These are phyloP conservation scores for Pedionomus torquatus DNA, from an alignment of 2,113 vertebrate species.

Conservation along the genomic window DNA sequence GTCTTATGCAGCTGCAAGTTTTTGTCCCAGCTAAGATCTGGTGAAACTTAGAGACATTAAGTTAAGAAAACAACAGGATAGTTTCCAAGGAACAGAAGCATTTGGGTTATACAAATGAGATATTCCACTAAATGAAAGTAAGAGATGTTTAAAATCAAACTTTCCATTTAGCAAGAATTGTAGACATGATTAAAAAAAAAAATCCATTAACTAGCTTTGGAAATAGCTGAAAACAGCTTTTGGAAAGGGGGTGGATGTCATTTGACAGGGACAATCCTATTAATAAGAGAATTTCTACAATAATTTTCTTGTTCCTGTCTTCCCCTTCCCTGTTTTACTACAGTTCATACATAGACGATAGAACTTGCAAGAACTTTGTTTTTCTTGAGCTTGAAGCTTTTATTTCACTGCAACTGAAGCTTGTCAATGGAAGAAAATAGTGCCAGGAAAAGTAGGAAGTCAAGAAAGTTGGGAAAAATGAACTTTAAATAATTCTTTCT, in stretches of 20 bases:
- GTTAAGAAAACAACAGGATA: slow-evolving; percentile 31
- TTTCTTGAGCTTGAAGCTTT: neutral
- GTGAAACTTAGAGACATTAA: slow-evolving; percentile 22
- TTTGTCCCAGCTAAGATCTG: neutral
- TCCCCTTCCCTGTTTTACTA: neutral
- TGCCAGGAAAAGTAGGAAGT: neutral
- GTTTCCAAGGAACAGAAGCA: slow-evolving; percentile 52
- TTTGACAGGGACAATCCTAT: slow-evolving; percentile 7
- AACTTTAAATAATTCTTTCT: neutral
- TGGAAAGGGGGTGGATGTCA: neutral
- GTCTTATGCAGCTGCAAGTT: neutral
- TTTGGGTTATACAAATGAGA: slow-evolving; percentile 42
- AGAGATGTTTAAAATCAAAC: slow-evolving; percentile 42
- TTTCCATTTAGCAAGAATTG: slow-evolving; percentile 63
- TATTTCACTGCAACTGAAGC: neutral
- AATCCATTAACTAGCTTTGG: slow-evolving; percentile 38
- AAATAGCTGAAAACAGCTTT: slow-evolving; percentile 47
- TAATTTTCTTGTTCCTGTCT: slow-evolving; percentile 11
- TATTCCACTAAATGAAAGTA: slow-evolving; percentile 37
- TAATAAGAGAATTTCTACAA: slow-evolving; percentile 18
- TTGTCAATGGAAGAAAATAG: neutral
- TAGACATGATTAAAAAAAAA: slow-evolving; percentile 46
- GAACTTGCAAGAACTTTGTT: neutral
- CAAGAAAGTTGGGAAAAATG: neutral
- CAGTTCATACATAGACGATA: neutral